Evolutionary conservation across 2,113 vertebrate genomes (phyloP), one percentile per base, ranked within the genome.

Genomic region (Stegastes partitus): DNA sequence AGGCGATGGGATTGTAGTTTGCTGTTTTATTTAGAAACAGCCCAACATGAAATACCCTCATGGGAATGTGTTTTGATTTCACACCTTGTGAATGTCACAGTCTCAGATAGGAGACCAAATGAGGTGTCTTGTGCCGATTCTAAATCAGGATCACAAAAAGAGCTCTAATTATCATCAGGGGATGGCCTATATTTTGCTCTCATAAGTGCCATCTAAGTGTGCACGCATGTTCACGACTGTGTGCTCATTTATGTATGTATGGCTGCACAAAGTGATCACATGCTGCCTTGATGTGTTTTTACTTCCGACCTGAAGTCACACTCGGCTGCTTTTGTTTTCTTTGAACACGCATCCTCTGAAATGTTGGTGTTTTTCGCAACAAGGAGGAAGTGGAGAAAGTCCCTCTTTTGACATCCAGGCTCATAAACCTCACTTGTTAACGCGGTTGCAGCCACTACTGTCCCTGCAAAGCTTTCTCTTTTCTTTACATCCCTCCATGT

Each of bases 161-260:
- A 59, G 65, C 68, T 63, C 78, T 77, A 79, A 88, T 87, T 91
- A 82, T 83, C 77, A 21, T 74, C 65, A 66, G 49, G 10, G 31
- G 34, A 42, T 70, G 74, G 65, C 81, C 87, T 86, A 87, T 85
- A 87, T 91, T 85, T 82, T 64, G 56, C 37, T 74, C 57, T 75
- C 53, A 44, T 67, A 21, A 62, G 59, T 39, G 54, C 64, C 11
- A 14, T 49, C 44, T 68, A 54, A 6, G 11, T 37, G 65, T 18
- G 12, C 61, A 65, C 34, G 9, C 56, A 11, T 31, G 64, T 26
- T 39, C 1, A 1, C 21, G 37, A 11, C 25, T 1, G 39, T 67
- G 50, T 25, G 44, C 39, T 42, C 14, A 14, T 14, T 42, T 42
- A 73, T 68, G 18, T 63, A 78, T 80, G 66, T 61, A 74, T 57